These are phyloP conservation scores for Stratiomys singularior DNA, from an alignment of 2,888 invertebrate species.

Conservation along the genomic window DNA sequence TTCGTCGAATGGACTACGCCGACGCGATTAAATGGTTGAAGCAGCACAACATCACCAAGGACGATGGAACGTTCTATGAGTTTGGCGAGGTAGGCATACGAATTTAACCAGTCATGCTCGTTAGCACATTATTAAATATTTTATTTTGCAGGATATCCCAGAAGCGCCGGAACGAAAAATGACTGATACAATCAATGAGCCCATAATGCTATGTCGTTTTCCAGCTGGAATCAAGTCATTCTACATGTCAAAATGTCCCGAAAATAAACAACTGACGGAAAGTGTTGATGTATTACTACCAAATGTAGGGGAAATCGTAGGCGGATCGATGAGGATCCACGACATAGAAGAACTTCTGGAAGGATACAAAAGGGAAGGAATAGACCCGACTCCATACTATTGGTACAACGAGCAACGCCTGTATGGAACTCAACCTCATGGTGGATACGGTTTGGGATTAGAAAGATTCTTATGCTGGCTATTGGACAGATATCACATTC, in stretches of 20 bases:
- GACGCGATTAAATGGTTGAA: constrained; percentile 95
- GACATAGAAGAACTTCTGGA: constrained; percentile 76
- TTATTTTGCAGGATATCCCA: constrained; percentile 84
- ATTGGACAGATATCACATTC: constrained; percentile 92
- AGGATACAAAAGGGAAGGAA: constrained; percentile 85
- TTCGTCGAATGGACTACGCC: constrained; percentile 91
- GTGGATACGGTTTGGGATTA: constrained; percentile 97
- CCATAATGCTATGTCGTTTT: constrained; percentile 94
- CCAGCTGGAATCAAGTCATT: constrained; percentile 97
- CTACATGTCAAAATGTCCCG: constrained; percentile 93
- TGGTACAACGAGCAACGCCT: constrained; percentile 99
- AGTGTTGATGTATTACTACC: constrained; percentile 98
- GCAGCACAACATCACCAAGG: constrained; percentile 93
- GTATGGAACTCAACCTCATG: constrained; percentile 96
- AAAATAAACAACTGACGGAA: constrained; percentile 88
- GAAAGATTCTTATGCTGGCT: constrained; percentile 98
- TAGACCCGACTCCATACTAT: constrained; percentile 94
- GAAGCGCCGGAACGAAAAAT: constrained; percentile 99
- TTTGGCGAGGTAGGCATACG: constrained; percentile 84
- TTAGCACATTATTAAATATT: too few species aligned
- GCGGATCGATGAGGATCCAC: constrained; percentile 99
- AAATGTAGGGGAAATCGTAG: constrained; percentile 97
- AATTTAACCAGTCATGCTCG: constrained; percentile 48
- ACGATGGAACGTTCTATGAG: constrained; percentile 95
- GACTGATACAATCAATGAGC: constrained; percentile 96